Evolutionary conservation across 2,113 vertebrate species (phyloP).

Genomic region (Microtus oregoni): DNA sequence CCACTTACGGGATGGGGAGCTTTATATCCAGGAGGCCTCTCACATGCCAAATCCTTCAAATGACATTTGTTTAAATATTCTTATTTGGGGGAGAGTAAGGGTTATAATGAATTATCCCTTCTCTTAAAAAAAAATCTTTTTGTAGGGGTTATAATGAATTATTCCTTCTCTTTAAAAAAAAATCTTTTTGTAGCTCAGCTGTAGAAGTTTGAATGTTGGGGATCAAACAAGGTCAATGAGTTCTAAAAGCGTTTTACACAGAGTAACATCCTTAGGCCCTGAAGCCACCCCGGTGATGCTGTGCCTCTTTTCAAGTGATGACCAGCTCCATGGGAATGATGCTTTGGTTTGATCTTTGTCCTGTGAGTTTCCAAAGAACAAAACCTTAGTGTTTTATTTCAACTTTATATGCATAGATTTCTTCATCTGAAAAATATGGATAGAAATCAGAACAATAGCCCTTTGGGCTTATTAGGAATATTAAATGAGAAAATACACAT

Average conservation of each 20-base stretch:
- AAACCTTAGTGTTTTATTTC: not conserved
- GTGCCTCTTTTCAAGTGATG: not conserved
- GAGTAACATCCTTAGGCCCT: not conserved
- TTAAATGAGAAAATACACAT: constrained; percentile 2
- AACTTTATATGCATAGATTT: not conserved
- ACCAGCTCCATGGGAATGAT: accelerated
- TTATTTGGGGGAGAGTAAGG: not conserved
- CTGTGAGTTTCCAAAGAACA: not conserved
- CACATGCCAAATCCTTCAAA: not conserved
- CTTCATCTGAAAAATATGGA: constrained; percentile 3
- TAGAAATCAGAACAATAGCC: not conserved
- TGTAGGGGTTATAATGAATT: not conserved
- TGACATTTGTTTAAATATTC: not conserved
- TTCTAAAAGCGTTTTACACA: not conserved
- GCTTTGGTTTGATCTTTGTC: not conserved
- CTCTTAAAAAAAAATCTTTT: not conserved
- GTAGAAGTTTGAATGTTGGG: not conserved
- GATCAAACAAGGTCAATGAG: not conserved
- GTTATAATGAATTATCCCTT: not conserved
- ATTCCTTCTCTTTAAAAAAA: not conserved
- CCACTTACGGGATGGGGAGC: not conserved
- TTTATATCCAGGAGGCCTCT: accelerated
- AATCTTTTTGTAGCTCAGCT: not conserved
- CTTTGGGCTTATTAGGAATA: not conserved
- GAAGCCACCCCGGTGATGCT: not conserved